phyloP scores from a whole-genome alignment of 2,888 invertebrate species.

The Latheticus oryzae region DNA sequence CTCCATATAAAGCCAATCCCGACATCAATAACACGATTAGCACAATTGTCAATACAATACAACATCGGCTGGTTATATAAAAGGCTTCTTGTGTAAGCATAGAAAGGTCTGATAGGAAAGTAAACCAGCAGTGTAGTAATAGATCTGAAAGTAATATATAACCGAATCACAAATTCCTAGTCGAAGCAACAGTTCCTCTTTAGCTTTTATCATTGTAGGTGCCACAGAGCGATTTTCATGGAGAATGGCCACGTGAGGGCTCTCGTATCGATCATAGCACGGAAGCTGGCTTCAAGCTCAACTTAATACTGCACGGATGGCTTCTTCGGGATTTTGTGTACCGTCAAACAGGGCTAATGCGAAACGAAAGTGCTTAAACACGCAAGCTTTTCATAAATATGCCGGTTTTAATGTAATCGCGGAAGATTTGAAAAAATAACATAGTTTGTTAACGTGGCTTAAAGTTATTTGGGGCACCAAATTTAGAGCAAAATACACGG shows the following conservation, averaged over 20 bases:
- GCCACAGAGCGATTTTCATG: slow-evolving; percentile 41
- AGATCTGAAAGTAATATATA: slow-evolving; percentile 59
- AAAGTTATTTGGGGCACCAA: too few relatives aligned
- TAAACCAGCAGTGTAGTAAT: too few relatives aligned
- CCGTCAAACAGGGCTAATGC: slow-evolving; percentile 9
- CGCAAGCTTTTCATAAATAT: too few relatives aligned
- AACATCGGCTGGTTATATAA: slow-evolving; percentile 41
- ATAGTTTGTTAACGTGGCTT: too few relatives aligned
- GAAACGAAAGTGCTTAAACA: too few relatives aligned
- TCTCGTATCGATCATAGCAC: slow-evolving; percentile 45
- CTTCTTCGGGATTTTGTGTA: slow-evolving; percentile 24
- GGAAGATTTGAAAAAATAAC: too few relatives aligned
- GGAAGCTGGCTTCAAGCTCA: slow-evolving; percentile 48
- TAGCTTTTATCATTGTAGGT: slow-evolving; percentile 50
- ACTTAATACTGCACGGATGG: slow-evolving; percentile 34
- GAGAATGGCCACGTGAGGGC: slow-evolving; percentile 45
- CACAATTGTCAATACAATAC: slow-evolving; percentile 42
- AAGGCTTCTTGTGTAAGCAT: slow-evolving; percentile 46
- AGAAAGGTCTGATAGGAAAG: slow-evolving; percentile 40
- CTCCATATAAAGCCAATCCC: slow-evolving; percentile 17
- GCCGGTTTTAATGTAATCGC: too few relatives aligned
- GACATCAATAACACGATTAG: slow-evolving; percentile 39
- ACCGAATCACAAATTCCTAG: slow-evolving; percentile 56
- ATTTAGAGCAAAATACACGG: too few relatives aligned
- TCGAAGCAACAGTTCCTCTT: slow-evolving; percentile 39